A percentile compares a stretch with the other conserved stretches of the same genome.
Conservation (phyloP, 2,888 invertebrate species). For the Ophion slaviceki region DNA sequence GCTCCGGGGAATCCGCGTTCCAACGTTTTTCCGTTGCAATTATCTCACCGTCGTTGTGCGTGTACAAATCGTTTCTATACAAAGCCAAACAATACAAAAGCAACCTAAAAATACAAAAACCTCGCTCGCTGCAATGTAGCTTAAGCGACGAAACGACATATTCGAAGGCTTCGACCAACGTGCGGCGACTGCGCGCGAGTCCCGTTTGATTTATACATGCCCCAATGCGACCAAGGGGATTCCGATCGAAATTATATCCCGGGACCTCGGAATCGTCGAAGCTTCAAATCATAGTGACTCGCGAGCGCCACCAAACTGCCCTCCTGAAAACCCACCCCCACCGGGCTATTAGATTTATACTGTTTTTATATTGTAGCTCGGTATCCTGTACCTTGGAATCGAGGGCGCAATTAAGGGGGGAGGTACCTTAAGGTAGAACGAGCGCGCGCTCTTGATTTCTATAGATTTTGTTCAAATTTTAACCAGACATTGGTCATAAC, state of each 20-base stretch:
- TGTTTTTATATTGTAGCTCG: too few relatives aligned
- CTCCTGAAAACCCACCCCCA: background rate
- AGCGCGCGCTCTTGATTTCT: too few relatives aligned
- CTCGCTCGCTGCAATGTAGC: too few relatives aligned
- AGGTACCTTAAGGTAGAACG: too few relatives aligned
- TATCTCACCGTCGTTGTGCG: background rate
- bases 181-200: too few relatives aligned
- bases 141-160: too few relatives aligned
- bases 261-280: background rate
- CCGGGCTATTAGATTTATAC: conserved; percentile 11
- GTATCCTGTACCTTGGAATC: too few relatives aligned
- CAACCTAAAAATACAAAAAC: conserved; percentile 3
- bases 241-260: background rate
- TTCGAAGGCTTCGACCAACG: too few relatives aligned
- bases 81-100: background rate
- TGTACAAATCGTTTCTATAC: background rate
- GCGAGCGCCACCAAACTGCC: background rate
- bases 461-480: too few relatives aligned
- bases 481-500: too few relatives aligned
- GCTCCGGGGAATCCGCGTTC: conserved; percentile 33
- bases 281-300: conserved; percentile 39
- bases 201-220: too few relatives aligned
- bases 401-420: too few relatives aligned
- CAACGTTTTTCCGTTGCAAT: conserved; percentile 24
- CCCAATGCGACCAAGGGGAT: background rate